phyloP scores from a whole-genome alignment of 2,113 vertebrate species.

The Limanda limanda region DNA sequence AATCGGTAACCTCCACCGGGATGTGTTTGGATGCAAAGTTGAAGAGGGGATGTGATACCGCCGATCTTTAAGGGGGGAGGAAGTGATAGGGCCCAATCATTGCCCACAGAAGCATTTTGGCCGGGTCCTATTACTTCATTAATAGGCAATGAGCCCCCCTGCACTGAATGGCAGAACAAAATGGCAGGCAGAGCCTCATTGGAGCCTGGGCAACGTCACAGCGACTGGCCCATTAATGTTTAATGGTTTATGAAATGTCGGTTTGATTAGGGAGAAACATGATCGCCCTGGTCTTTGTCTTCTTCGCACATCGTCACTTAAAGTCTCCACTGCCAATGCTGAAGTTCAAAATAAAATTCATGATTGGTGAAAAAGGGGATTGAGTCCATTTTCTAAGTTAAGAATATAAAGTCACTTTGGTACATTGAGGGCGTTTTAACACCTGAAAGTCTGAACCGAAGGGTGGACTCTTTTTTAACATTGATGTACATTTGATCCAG shows the following conservation, averaged over 20 bases:
- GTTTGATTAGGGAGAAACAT: constrained; percentile 59
- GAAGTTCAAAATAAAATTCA: no score
- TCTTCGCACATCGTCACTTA: constrained; percentile 20
- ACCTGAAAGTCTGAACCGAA: neutral
- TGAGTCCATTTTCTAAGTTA: no score
- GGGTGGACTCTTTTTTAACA: no score
- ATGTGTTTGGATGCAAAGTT: constrained; percentile 51
- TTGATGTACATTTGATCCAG: no score
- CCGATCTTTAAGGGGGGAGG: constrained; percentile 40
- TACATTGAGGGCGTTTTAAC: neutral
- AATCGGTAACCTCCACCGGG: constrained; percentile 46
- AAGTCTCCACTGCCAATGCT: neutral
- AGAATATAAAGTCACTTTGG: no score
- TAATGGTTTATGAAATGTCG: constrained; percentile 74
- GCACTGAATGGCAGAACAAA: constrained; percentile 64
- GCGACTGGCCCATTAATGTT: constrained; percentile 65
- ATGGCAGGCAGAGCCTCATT: constrained; percentile 52
- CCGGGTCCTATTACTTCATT: constrained; percentile 73
- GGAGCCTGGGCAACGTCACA: constrained; percentile 37
- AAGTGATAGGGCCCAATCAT: constrained; percentile 64
- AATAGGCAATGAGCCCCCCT: constrained; percentile 68
- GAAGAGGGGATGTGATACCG: constrained; percentile 59
- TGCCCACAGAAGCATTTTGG: constrained; percentile 49
- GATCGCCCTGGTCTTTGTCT: constrained; percentile 35
- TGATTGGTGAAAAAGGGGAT: no score